phyloP scores from a whole-genome alignment of 2,888 invertebrate genomes.

The Cephus nigrinus region DNA sequence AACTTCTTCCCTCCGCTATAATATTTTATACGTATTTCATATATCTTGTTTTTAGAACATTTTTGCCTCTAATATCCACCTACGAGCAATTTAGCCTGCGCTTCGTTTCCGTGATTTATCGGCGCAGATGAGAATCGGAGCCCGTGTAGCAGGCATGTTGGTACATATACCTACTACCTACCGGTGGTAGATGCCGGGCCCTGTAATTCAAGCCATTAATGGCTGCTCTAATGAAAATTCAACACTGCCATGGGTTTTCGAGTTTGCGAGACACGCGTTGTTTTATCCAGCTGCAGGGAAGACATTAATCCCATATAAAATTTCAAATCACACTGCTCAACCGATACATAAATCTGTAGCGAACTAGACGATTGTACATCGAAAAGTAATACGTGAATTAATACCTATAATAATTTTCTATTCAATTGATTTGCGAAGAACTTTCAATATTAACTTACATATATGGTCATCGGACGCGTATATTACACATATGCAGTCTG shows the following conservation, averaged over 20 bases:
- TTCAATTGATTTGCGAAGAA: background rate
- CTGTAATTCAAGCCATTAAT: conserved; percentile 21
- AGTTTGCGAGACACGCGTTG: background rate
- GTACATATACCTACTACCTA: background rate
- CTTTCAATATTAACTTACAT: background rate
- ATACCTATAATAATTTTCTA: background rate
- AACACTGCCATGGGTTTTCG: conserved; percentile 7
- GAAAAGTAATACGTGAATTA: background rate
- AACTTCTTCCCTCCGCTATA: background rate
- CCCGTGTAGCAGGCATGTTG: background rate
- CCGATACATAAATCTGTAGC: background rate
- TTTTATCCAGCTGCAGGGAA: background rate
- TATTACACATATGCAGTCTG: background rate
- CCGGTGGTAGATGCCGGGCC: background rate
- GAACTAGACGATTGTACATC: background rate
- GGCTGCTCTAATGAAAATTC: conserved; percentile 19
- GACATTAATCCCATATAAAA: background rate
- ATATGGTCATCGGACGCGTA: background rate
- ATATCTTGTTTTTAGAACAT: background rate
- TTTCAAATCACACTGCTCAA: background rate
- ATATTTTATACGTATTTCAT: background rate
- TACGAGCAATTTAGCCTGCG: background rate
- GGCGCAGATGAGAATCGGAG: background rate
- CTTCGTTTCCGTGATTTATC: background rate
- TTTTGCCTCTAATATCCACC: background rate